Conservation (phyloP, 2,888 invertebrate genomes). For the Amphipyra tragopoginis region DNA sequence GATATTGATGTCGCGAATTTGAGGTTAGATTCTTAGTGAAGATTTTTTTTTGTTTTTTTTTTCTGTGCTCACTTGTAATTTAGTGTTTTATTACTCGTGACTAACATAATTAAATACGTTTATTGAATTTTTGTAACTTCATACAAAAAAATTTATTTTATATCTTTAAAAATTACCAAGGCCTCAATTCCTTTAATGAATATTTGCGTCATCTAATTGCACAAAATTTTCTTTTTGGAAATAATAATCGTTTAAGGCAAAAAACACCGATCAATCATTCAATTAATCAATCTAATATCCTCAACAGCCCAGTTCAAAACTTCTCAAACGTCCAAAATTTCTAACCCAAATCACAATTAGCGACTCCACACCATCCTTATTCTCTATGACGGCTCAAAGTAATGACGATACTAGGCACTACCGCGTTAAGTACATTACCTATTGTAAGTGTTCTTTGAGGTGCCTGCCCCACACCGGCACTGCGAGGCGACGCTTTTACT, state of each 20-base stretch:
- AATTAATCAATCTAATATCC: no score
- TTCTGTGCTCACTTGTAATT: not conserved
- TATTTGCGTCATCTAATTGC: no score
- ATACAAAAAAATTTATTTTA: no score
- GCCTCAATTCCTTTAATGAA: no score
- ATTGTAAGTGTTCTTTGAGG: constrained; percentile 88
- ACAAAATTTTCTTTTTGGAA: no score
- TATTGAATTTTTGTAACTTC: no score
- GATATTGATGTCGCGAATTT: constrained; percentile 55
- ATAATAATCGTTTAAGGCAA: no score
- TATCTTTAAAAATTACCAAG: no score
- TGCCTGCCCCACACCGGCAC: constrained; percentile 72
- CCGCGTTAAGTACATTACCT: constrained; percentile 88
- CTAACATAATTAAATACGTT: no score
- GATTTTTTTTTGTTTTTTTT: not conserved
- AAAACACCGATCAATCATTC: no score
- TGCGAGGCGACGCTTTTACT: constrained; percentile 81
- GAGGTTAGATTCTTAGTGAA: not conserved
- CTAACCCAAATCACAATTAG: constrained; percentile 20
- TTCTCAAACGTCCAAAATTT: constrained; percentile 1
- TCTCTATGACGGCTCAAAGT: constrained; percentile 78
- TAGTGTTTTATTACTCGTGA: not conserved
- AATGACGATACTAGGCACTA: constrained; percentile 84
- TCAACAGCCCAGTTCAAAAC: no score
- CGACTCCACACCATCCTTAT: constrained; percentile 68